A percentile compares a stretch with the other conserved stretches of the same genome.
Evolutionary conservation across 2,797 vertebrate genomes (phyloP).

Genomic region (Podarcis lilfordi): DNA sequence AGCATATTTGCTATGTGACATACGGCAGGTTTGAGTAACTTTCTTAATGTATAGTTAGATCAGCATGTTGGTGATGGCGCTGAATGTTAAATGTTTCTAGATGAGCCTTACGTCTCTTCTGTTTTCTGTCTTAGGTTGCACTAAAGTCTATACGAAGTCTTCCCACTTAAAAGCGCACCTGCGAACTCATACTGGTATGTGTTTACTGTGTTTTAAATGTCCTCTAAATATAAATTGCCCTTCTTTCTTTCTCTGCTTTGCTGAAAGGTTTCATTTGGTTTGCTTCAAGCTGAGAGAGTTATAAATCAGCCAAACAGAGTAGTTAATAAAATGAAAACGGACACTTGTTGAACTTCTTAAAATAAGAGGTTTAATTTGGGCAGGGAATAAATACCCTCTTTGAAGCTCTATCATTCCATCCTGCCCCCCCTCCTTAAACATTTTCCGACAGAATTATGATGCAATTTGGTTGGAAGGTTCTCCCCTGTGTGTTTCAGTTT

Average conservation of each 20-base stretch:
- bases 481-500: not conserved
- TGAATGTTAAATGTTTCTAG: slow-evolving; percentile 21
- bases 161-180: slow-evolving; percentile 98
- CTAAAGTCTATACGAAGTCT: slow-evolving; percentile 98
- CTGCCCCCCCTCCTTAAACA: not conserved
- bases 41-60: slow-evolving; percentile 17
- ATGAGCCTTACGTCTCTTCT: slow-evolving; percentile 61
- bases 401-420: slow-evolving; percentile 1
- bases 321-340: slow-evolving; percentile 24
- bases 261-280: slow-evolving; percentile 42
- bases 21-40: not conserved
- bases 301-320: slow-evolving; percentile 52
- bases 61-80: not conserved
- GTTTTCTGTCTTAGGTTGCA: slow-evolving; percentile 85
- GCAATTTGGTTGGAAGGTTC: not conserved
- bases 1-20: not conserved
- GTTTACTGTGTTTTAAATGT: slow-evolving; percentile 62
- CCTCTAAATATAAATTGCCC: slow-evolving; percentile 69
- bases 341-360: slow-evolving; percentile 33
- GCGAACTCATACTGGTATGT: slow-evolving; percentile 96
- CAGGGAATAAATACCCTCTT: slow-evolving; percentile 10
- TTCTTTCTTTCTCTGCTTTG: slow-evolving; percentile 63
- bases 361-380: slow-evolving; percentile 29
- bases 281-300: slow-evolving; percentile 54
- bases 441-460: slow-evolving; percentile 1